Evolutionary conservation across 2,113 vertebrate genomes (phyloP).

Genomic region (Athene cunicularia): DNA sequence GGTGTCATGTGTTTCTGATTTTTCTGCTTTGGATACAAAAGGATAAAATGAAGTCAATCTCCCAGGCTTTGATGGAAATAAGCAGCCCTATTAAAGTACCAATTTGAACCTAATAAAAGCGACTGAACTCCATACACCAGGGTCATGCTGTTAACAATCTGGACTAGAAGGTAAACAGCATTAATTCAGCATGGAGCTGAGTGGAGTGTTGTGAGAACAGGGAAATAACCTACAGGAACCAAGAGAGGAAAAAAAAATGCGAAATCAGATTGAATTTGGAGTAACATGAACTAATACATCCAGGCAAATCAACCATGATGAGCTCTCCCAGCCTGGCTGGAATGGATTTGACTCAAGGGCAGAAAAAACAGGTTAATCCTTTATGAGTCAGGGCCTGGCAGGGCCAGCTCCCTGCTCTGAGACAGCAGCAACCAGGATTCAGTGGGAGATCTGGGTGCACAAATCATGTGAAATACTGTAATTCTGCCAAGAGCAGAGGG

Average conservation of each 20-base stretch:
- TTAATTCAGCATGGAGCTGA: background rate
- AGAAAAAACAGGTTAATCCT: background rate
- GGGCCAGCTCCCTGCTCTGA: fast-evolving
- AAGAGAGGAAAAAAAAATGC: background rate
- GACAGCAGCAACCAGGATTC: background rate
- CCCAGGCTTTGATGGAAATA: background rate
- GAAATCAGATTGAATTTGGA: background rate
- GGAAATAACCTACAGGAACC: background rate
- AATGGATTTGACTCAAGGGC: background rate
- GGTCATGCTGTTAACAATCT: background rate
- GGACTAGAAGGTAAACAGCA: background rate
- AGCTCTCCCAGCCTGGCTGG: background rate
- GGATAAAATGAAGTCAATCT: background rate
- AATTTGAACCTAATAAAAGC: background rate
- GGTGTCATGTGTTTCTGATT: background rate
- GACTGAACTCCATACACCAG: background rate
- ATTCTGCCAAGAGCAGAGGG: background rate
- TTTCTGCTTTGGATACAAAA: background rate
- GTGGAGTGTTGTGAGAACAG: fast-evolving
- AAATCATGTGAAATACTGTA: too few species aligned
- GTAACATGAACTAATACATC: background rate
- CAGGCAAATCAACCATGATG: background rate
- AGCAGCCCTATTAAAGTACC: background rate
- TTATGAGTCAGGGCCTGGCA: background rate
- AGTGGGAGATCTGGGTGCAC: background rate